Base-by-base conservation (phyloP, 1,140 invertebrate genomes). In the Drosophila oshimai region DNA sequence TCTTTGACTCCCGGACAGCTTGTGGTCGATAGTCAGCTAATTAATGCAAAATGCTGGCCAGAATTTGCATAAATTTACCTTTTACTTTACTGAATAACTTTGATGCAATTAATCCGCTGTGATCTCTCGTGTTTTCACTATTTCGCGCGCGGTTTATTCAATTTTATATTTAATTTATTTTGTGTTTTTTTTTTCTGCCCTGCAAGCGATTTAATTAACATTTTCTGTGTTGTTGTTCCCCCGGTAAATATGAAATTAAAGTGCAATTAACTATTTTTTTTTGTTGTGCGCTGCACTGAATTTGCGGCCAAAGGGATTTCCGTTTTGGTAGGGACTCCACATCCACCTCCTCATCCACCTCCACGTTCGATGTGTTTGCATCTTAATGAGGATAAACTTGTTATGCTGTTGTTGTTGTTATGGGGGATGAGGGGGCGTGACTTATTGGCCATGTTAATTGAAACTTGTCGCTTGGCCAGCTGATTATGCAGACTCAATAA, bases 31-130 rank as follows among this genome's bases (percentile, higher is more conserved):
- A n/a, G n/a, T 24, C 6, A n/a, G n/a, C 4, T 62, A 62, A 71
- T 62, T 73, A 73, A 73, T 62, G 55, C 47, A 53, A 68, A 57
- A 12, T 24, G 24, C 37, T 68, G 26, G 1, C 36, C 34, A 37
- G 22, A 51, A 74, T 80, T 74, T 80, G 71, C 70, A 71, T 75
- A 57, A 68, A 80, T 34, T 17, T 60, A n/a, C n/a, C n/a, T n/a
- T n/a, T n/a, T n/a, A n/a, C n/a, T n/a, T n/a, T n/a, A 71, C 29
- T 31, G 37, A 44, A 47, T 42, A 55, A 55, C 60, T 76, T 67
- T 75, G 24, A 72, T 72, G 54, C 34, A 53, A 72, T 72, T 72
- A 72, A 72, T 47, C 33, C 31, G 58, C 41, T 65, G 57, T 62
- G 61, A 65, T 65, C 61, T 51, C 42, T 28, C 37, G 24, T 41